These are phyloP conservation scores for Choreutis nemorana DNA, from an alignment of 2,888 invertebrate genomes.

Conservation along the genomic window DNA sequence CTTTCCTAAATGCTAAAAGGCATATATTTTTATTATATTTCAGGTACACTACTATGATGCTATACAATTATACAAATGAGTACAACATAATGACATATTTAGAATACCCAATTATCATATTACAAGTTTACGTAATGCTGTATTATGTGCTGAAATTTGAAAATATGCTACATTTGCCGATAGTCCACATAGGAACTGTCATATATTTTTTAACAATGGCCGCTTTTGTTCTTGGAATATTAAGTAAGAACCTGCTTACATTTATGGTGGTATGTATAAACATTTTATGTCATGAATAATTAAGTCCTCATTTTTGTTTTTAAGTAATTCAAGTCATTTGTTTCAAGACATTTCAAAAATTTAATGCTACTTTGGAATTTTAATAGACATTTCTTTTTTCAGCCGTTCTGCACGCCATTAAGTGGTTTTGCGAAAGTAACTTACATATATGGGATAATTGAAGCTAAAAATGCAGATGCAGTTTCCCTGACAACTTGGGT, in stretches of 20 bases:
- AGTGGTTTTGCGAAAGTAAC: slow-evolving; percentile 85
- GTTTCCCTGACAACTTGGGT: slow-evolving; percentile 83
- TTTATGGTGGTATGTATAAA: slow-evolving; percentile 69
- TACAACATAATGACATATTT: slow-evolving; percentile 80
- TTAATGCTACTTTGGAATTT: neutral
- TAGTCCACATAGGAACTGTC: slow-evolving; percentile 25
- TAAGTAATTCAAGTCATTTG: no score
- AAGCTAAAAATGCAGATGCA: slow-evolving; percentile 75
- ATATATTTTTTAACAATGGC: slow-evolving; percentile 31
- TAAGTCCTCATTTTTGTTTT: no score
- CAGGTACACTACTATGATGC: slow-evolving; percentile 82
- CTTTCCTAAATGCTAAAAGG: neutral
- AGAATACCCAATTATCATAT: slow-evolving; percentile 83
- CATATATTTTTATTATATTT: slow-evolving; percentile 23
- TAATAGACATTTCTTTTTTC: slow-evolving; percentile 21
- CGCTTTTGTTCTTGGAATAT: slow-evolving; percentile 27
- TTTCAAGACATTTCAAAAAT: neutral
- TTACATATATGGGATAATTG: slow-evolving; percentile 77
- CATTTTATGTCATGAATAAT: slow-evolving; percentile 6
- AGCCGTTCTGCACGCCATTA: slow-evolving; percentile 81
- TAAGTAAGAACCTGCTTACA: slow-evolving; percentile 59
- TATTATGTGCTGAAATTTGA: slow-evolving; percentile 76
- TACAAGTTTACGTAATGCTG: slow-evolving; percentile 78
- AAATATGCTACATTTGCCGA: slow-evolving; percentile 50
- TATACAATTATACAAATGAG: slow-evolving; percentile 79